Evolutionary conservation across 1,140 invertebrate genomes (phyloP).

Genomic region (Euura saliciscinereae): DNA sequence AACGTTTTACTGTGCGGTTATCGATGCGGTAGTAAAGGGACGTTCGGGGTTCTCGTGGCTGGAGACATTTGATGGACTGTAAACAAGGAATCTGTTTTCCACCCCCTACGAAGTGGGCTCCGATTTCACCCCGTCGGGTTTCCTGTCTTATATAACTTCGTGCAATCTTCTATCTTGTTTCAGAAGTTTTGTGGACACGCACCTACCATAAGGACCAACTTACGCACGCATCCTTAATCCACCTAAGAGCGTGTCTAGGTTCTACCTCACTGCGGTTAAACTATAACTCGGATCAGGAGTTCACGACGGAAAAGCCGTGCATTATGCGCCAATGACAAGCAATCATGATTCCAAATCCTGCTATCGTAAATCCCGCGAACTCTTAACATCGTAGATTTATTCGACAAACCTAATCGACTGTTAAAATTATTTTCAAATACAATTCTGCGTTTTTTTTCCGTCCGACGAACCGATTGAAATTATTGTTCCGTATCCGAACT

Average conservation of each 20-base stretch:
- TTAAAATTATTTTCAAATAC: no score
- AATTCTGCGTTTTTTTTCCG: no score
- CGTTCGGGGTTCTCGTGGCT: neutral
- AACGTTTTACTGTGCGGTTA: no score
- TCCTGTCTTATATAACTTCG: neutral
- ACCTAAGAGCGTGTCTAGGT: neutral
- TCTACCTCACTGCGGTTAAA: neutral
- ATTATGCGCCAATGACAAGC: conserved; percentile 56
- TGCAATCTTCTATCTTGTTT: neutral
- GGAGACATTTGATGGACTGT: conserved; percentile 30
- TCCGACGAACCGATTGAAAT: neutral
- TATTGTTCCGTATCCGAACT: neutral
- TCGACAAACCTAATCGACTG: no score
- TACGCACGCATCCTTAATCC: neutral
- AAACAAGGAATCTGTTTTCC: conserved; percentile 31
- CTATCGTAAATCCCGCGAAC: conserved; percentile 55
- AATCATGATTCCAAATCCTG: conserved; percentile 51
- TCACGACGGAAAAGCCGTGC: conserved; percentile 60
- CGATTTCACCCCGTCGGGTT: neutral
- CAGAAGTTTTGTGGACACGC: neutral
- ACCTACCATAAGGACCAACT: neutral
- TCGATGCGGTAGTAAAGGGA: no score
- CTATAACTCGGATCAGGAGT: conserved; percentile 35
- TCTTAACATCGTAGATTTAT: conserved; percentile 47
- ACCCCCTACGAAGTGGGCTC: conserved; percentile 13